Evolutionary conservation across 35 echinoderm and acorn worm genomes (phyloP), one percentile per base, ranked within the genome.

Genomic region (Diadema setosum): DNA sequence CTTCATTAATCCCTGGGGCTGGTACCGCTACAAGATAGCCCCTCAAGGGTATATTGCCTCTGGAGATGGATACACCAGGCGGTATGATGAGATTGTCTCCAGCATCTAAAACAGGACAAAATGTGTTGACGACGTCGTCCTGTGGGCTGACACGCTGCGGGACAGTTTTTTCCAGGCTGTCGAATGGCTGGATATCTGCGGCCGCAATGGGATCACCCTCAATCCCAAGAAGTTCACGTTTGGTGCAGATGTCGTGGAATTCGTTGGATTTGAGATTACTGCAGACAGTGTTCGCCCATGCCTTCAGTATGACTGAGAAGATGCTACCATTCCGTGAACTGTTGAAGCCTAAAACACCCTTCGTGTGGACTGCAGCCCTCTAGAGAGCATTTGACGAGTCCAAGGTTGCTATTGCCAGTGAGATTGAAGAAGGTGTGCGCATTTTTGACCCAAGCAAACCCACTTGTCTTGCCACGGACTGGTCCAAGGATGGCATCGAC

Each of bases 241-340:
- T 36, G 61, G 35, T 5, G 31, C 35, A 48, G 12, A 21, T 31
- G 80, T 83, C 6, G 65, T 86, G 0, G 5, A 80, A 18, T 91
- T 91, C 49, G 83, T 83, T 37, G 89, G 82, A 18, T 91, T 91
- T 42, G 31, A 80, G 43, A 85, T 91, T 45, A 70, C 60, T 5
- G 35, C 81, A 9, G 81, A 85, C 39, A 33, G 11, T 42, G 82
- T 78, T 2, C 58, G 82, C 88, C 7, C 84, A 82, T 42, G 83
- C 64, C 9, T 87, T 87, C 45, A 30, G 36, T 18, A 15, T 43
- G 36, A 16, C 57, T 34, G 60, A 65, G 3, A 21, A 24, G 11
- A 86, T 86, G 83, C 31, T 40, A 39, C 55, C 56, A 8, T 86
- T 86, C 69, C 58, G 83, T 4, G 1, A 65, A 7, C 83, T 64